Percentiles rank a stretch among this genome's conserved stretches.
These are phyloP conservation scores for Prosopocoilus inquinatus DNA, from an alignment of 2,888 invertebrate genomes.

Conservation along the genomic window DNA sequence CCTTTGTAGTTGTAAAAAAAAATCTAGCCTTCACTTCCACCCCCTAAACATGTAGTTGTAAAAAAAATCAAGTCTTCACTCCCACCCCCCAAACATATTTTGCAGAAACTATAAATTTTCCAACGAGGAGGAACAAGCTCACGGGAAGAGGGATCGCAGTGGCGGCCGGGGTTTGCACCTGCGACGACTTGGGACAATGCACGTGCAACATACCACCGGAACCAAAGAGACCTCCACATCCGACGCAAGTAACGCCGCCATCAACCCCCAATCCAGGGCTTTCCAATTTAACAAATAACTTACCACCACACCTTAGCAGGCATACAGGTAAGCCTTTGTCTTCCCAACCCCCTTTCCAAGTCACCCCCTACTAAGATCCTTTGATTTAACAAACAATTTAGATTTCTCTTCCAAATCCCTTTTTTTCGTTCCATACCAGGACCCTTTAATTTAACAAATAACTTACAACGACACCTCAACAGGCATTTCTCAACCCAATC, in stretches of 20 bases:
- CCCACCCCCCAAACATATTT: slow-evolving; percentile 7
- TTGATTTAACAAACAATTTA: no score
- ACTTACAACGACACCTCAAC: no score
- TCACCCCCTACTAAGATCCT: no score
- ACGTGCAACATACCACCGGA: slow-evolving; percentile 44
- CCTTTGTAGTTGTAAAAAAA: no score
- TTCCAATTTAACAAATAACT: slow-evolving; percentile 6
- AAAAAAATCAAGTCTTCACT: no score
- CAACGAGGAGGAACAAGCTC: slow-evolving; percentile 42
- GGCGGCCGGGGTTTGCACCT: slow-evolving; percentile 54
- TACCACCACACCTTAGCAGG: slow-evolving; percentile 30
- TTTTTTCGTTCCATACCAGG: no score
- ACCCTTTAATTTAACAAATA: no score
- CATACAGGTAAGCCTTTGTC: slow-evolving; percentile 23
- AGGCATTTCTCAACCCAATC: no score
- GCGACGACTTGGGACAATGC: slow-evolving; percentile 50
- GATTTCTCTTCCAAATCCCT: no score
- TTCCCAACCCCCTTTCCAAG: no score
- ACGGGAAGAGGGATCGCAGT: slow-evolving; percentile 52
- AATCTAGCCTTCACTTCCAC: no score
- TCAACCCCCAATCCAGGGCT: neutral
- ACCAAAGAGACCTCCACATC: slow-evolving; percentile 7
- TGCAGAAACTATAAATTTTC: slow-evolving; percentile 46
- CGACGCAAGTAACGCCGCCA: slow-evolving; percentile 1
- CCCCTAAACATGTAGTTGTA: neutral